A percentile compares a stretch with the other conserved stretches of the same genome.
These are phyloP conservation scores for Ceratina japonica DNA, from an alignment of 1,140 invertebrate species.

Conservation along the genomic window DNA sequence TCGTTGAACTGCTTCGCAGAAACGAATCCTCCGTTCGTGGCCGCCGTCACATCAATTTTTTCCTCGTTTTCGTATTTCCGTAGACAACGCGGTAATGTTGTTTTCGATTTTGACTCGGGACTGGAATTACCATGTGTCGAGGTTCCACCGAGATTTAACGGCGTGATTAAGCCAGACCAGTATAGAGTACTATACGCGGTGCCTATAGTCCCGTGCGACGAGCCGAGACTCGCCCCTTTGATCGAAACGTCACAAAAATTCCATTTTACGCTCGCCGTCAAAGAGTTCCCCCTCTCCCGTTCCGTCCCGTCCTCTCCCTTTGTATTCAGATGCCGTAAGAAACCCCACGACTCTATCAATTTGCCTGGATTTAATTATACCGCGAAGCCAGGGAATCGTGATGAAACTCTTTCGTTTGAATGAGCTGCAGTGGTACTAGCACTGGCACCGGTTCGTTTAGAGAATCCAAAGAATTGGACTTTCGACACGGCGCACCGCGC, in stretches of 20 bases:
- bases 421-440: constrained; percentile 14
- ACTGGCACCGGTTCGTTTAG: not conserved
- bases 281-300: constrained; percentile 36
- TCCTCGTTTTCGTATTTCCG: too few relatives aligned
- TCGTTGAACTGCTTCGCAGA: too few relatives aligned
- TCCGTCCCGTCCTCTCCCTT: constrained; percentile 32
- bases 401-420: constrained; percentile 38
- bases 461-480: too few relatives aligned
- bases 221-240: constrained; percentile 44
- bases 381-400: constrained; percentile 41
- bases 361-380: constrained; percentile 60
- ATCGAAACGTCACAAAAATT: constrained; percentile 56
- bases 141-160: not conserved
- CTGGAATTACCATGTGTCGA: too few relatives aligned
- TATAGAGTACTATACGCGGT: too few relatives aligned
- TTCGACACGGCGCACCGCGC: too few relatives aligned
- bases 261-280: constrained; percentile 41
- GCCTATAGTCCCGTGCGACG: not conserved
- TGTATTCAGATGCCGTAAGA: constrained; percentile 27
- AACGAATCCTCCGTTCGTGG: too few relatives aligned
- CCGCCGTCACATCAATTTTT: too few relatives aligned
- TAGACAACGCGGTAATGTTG: too few relatives aligned
- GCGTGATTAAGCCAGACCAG: constrained; percentile 47
- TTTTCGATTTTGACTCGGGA: too few relatives aligned
- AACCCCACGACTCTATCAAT: constrained; percentile 54